Conservation (phyloP, 30 jellyfish, hydroid and myxozoan species). For the Pseudorhiza aurosa region DNA sequence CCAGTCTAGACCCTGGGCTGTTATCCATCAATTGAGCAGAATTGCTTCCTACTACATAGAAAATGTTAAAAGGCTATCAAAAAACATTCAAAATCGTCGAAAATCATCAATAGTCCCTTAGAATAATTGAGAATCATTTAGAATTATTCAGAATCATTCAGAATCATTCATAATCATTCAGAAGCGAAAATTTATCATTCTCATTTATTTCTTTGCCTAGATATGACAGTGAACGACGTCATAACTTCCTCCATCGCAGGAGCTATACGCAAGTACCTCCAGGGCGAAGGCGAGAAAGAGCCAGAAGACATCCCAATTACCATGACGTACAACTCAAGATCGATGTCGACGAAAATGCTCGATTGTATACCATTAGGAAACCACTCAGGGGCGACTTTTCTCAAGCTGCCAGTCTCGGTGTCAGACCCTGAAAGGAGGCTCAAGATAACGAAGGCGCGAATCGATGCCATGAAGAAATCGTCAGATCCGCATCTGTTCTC, state of each 20-base stretch:
- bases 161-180: too few relatives aligned
- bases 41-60: too few relatives aligned
- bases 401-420: slow-evolving; percentile 85
- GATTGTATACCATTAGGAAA: slow-evolving; percentile 93
- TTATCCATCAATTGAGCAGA: too few relatives aligned
- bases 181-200: too few relatives aligned
- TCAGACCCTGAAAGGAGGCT: slow-evolving; percentile 89
- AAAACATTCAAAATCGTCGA: too few relatives aligned
- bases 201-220: slow-evolving; percentile 33
- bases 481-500: slow-evolving; percentile 96
- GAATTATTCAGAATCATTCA: too few relatives aligned
- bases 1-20: too few relatives aligned
- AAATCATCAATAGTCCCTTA: too few relatives aligned
- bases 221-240: slow-evolving; percentile 94
- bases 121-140: too few relatives aligned
- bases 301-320: slow-evolving; percentile 95
- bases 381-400: slow-evolving; percentile 95
- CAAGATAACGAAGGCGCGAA: slow-evolving; percentile 67
- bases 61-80: too few relatives aligned
- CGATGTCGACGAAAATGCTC: slow-evolving; percentile 53
- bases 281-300: slow-evolving; percentile 44
- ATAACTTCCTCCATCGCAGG: slow-evolving; percentile 93
- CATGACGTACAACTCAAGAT: slow-evolving; percentile 94
- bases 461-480: slow-evolving; percentile 64
- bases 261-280: slow-evolving; percentile 83